Base-by-base conservation (phyloP, 2,797 vertebrate genomes). In the Thunnus albacares region DNA sequence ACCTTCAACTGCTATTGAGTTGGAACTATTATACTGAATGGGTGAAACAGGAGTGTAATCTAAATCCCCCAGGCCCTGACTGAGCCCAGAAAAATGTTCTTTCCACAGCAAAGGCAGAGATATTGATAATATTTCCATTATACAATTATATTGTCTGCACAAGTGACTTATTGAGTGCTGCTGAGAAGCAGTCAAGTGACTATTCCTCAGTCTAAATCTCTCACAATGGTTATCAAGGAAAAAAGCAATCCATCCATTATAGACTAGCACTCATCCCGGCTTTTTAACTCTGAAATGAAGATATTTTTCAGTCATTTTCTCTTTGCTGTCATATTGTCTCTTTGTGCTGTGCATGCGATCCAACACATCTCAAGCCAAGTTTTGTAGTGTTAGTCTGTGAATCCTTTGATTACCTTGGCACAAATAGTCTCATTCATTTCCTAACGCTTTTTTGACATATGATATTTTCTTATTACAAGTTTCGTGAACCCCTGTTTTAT, bases 101-200 rank as follows among this genome's bases (percentile, higher is more conserved):
- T 89, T 87, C 89, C 75, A 81, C 75, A 79, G 83, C 79, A 89
- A 83, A 87, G 77, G 80, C 77, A 12, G 70, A 71, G 77, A 82
- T 89, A 89, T 91, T 90, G 82, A 92, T 93, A 80, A 89, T 81
- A 90, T 88, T 89, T 89, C 80, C 66, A 87, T 90, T 84, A 84
- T 85, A 77, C 82, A 89, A 82, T 90, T 92, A 90, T 83, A 83
- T 79, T 88, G 78, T 89, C 84, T 85, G 80, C 9, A 1, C 79
- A 86, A 84, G 85, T 89, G 77, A 85, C 79, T 90, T 89, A 90
- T 83, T 87, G 83, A 86, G 82, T 82, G 84, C 71, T 62, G 72
- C 66, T 64, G 80, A 83, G 76, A 86, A 81, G 87, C 88, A 89
- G 77, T 82, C 70, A 83, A 87, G 75, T 83, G 80, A 87, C 80